phyloP scores from a whole-genome alignment of 2,113 vertebrate species.

The Pseudopodoces humilis region DNA sequence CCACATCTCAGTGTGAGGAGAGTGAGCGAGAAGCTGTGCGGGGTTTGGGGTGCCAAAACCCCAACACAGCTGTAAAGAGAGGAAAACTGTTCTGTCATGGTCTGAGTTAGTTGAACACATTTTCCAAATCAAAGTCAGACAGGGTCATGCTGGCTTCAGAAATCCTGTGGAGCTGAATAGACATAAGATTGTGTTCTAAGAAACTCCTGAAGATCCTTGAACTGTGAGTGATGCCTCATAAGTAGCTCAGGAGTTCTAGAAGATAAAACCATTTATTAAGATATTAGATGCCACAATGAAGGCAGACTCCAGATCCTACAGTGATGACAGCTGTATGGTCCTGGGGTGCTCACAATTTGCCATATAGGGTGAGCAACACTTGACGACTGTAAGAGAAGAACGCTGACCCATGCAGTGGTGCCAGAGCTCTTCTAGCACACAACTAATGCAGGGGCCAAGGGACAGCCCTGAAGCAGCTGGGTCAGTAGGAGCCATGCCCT shows the following conservation, averaged over 20 bases:
- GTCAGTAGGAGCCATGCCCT: neutral
- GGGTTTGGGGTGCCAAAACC: neutral
- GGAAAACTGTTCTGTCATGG: neutral
- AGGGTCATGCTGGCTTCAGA: neutral
- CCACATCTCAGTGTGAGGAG: neutral
- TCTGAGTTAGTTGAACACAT: neutral
- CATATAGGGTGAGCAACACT: neutral
- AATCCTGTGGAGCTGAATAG: neutral
- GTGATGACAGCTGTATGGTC: neutral
- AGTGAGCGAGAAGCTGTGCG: neutral
- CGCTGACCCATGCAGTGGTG: neutral
- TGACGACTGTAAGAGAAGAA: neutral
- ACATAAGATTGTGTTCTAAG: neutral
- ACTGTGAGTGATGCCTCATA: neutral
- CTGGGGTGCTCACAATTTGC: neutral
- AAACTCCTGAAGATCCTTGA: neutral
- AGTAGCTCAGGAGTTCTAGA: neutral
- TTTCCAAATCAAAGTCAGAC: neutral
- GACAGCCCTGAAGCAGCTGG: neutral
- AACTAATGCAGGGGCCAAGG: neutral
- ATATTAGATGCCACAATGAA: neutral
- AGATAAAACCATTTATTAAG: neutral
- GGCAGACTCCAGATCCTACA: neutral
- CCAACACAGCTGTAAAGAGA: neutral
- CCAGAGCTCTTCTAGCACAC: neutral